Evolutionary conservation across 2,797 vertebrate species (phyloP).

Genomic region (Rhabdomys pumilio): DNA sequence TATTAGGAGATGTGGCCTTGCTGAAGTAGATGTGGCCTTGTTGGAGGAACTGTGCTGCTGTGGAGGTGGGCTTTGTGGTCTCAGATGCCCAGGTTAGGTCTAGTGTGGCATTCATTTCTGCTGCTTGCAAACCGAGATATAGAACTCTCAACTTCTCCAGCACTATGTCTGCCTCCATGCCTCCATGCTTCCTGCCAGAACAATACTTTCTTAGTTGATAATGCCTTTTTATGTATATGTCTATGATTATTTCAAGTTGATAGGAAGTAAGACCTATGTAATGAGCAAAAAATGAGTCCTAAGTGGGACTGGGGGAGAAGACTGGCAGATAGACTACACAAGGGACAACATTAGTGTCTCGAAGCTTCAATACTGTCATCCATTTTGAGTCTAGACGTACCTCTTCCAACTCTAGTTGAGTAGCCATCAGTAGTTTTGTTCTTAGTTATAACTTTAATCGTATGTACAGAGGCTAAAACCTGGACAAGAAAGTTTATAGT

Average conservation of each 20-base stretch:
- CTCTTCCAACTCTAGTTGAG: background rate
- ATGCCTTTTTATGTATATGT: no score
- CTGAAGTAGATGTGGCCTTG: background rate
- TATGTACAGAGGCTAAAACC: background rate
- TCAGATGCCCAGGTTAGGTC: background rate
- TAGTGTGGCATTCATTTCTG: background rate
- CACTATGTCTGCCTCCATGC: background rate
- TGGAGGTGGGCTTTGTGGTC: background rate
- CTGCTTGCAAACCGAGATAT: background rate
- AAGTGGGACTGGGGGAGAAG: fast-evolving
- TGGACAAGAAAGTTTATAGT: background rate
- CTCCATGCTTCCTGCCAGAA: background rate
- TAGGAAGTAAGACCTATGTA: background rate
- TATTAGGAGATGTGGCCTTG: background rate
- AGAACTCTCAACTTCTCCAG: background rate
- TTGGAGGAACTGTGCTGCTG: background rate
- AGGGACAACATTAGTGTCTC: background rate
- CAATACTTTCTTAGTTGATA: background rate
- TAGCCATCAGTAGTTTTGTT: background rate
- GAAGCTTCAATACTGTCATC: background rate
- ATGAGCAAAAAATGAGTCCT: background rate
- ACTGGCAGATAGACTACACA: background rate
- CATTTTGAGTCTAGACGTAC: background rate
- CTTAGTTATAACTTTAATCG: background rate
- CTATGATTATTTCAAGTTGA: background rate